Evolutionary conservation across 2,888 invertebrate species (phyloP), one percentile per base, ranked within the genome.

Genomic region (Muscina levida): DNA sequence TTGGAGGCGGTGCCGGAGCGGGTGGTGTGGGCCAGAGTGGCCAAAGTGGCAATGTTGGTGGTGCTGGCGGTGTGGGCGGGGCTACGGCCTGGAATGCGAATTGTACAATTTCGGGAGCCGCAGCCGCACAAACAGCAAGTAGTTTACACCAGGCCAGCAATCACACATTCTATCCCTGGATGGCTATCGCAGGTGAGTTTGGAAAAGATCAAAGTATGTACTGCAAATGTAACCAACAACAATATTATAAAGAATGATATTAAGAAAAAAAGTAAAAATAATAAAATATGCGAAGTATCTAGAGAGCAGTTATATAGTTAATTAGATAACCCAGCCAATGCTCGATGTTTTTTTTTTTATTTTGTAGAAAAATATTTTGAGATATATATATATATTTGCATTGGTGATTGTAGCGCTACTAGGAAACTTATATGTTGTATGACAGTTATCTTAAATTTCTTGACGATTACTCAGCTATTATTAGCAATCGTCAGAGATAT

Each of bases 141-240:
- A 95, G 96, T 85, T 96, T 97, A 91, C 97, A 97, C 92, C 96
- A 96, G 92, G 93, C 95, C 91, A 94, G 94, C 92, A 96, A 95
- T 92, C 97, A 97, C 93, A 97, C 97, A 90, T 97, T 97, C 93
- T 97, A 97, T 92, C 97, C 97, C 87, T 97, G 97, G 97, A 97
- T 97, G 97, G 97, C 97, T 92, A 97, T 97, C 93, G 97, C 97
- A 97, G 97, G 97, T 97, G 92, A 95, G 96, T 88, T 79, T 68
- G 31, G 31, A 31, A 31, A 31, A 8, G 31, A 31, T 31, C 31
- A 31, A 31, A 31, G 31, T 31, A 31, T 31, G 31, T 31, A 31
- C 8, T 31, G 3, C 31, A 31, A 5, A 31, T 31, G 31, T 5
- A 31, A 31, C 8, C 4, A 5, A 31, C 4, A 5, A 31, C 31